Evolutionary conservation across 1,140 invertebrate genomes (phyloP), one percentile per base, ranked within the genome.

Genomic region (Drosophila parvula): DNA sequence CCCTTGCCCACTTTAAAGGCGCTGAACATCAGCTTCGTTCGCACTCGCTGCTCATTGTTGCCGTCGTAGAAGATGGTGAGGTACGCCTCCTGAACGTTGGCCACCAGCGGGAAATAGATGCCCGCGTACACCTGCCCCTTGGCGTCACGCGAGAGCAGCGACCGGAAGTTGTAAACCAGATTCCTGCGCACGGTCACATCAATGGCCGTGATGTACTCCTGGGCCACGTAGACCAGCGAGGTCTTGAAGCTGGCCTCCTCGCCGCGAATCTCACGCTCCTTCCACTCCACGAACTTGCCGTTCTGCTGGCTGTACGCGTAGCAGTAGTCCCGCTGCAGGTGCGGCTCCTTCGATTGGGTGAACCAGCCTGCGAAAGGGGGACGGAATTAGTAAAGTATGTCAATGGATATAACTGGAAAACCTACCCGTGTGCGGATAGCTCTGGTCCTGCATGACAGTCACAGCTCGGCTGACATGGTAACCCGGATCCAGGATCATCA

Each of bases 151-250:
- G 96, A 94, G 27, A 98, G 92, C 6, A 97, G 93, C 88, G 96
- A 97, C 78, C 96, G 92, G 92, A 98, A 98, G 84, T 96, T 96
- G 91, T 98, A 98, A 18, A 97, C 96, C 70, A 98, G 92, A 92
- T 98, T 98, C 77, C 97, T 94, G 64, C 97, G 94, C 92, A 98
- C 97, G 0, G 97, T 97, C 28, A 98, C 96, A 91, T 96, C 95
- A 48, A 98, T 94, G 43, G 96, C 95, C 79, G 96, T 97, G 47
- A 96, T 92, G 92, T 97, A 98, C 18, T 96, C 96, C 76, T 94
- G 93, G 30, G 94, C 95, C 43, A 96, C 94, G 88, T 96, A 98
- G 67, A 98, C 95, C 10, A 98, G 93, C 53, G 95, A 96, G n/a
- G 93, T 94, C 85, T 94, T 93, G 78, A 93, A 93, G 58, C 94